Evolutionary conservation across 92 coral and sea anemone species (phyloP).

Genomic region (Epizoanthus stellaris): DNA sequence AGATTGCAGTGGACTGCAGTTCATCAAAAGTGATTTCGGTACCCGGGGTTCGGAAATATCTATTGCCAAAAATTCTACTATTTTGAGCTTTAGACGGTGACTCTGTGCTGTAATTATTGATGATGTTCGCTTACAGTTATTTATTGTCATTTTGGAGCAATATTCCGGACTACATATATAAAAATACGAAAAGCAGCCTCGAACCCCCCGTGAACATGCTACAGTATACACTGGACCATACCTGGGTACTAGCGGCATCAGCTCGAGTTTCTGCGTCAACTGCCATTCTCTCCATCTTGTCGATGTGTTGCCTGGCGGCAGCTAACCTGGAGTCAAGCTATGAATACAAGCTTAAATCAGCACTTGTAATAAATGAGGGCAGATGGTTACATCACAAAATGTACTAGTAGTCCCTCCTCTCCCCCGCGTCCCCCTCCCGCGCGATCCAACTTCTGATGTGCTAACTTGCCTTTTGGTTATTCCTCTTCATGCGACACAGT

Average conservation of each 20-base stretch:
- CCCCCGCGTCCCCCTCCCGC: too few species aligned
- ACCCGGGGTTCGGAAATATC: neutral
- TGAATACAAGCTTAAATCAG: neutral
- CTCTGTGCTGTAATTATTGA: neutral
- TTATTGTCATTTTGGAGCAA: too few species aligned
- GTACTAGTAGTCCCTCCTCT: neutral
- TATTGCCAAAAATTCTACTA: neutral
- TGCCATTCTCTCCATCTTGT: conserved; percentile 87
- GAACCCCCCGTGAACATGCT: neutral
- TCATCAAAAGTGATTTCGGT: neutral
- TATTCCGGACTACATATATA: neutral
- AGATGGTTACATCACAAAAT: neutral
- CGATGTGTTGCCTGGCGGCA: conserved; percentile 63
- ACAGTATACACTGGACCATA: neutral
- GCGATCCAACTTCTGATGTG: too few species aligned
- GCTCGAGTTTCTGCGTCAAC: conserved; percentile 96
- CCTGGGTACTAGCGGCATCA: conserved; percentile 97
- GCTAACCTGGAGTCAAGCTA: conserved; percentile 79
- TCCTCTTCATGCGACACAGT: too few species aligned
- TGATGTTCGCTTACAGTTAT: too few species aligned
- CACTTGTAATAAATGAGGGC: neutral
- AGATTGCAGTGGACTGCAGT: too few species aligned
- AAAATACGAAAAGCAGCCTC: neutral
- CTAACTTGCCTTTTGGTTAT: too few species aligned
- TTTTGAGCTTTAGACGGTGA: neutral